Conservation (phyloP, 2,797 vertebrate species). For the Setipinna tenuifilis region DNA sequence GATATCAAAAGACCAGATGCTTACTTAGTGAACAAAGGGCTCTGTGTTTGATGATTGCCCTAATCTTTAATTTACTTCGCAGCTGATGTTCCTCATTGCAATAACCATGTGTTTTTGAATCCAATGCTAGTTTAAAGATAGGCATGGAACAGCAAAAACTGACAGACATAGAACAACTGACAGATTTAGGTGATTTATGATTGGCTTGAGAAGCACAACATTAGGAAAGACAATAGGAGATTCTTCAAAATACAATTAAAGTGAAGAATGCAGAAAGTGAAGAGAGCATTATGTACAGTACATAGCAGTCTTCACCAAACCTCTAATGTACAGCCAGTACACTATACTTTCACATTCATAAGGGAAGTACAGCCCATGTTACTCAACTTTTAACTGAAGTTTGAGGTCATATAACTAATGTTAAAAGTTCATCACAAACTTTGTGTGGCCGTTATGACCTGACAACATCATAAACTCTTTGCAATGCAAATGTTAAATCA, state of each 20-base stretch:
- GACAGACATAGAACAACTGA: background rate
- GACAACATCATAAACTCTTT: too few relatives aligned
- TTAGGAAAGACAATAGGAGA: too few relatives aligned
- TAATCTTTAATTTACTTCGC: slow-evolving; percentile 31
- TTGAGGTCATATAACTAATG: background rate
- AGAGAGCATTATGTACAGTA: too few relatives aligned
- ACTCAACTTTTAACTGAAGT: too few relatives aligned
- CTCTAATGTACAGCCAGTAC: too few relatives aligned
- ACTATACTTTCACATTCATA: too few relatives aligned
- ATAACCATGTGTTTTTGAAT: background rate
- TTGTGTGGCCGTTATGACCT: background rate
- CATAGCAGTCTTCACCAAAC: too few relatives aligned
- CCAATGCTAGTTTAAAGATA: background rate
- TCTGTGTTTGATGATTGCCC: slow-evolving; percentile 51
- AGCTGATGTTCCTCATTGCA: slow-evolving; percentile 1
- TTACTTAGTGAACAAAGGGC: slow-evolving; percentile 59
- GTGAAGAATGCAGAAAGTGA: too few relatives aligned
- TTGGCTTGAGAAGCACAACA: background rate
- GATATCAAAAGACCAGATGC: slow-evolving; percentile 70
- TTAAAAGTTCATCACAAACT: background rate
- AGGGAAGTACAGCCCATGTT: too few relatives aligned
- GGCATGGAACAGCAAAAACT: background rate
- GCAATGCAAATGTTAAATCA: too few relatives aligned
- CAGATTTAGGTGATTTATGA: background rate
- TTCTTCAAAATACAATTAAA: too few relatives aligned